Conservation (phyloP, 2,888 invertebrate species). For the Strigamia crassipes region DNA sequence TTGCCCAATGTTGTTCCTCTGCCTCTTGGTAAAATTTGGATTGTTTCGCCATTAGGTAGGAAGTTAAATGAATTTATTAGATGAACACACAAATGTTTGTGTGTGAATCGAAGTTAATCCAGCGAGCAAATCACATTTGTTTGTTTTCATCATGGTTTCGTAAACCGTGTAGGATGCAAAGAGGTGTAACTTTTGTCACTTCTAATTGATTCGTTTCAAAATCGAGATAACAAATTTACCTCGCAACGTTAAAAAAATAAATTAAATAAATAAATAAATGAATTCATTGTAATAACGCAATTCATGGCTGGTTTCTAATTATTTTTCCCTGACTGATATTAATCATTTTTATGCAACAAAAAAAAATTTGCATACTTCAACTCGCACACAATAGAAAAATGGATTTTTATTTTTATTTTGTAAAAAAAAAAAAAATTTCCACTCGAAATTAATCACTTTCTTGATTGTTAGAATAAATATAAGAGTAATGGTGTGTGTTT, state of each 20-base stretch:
- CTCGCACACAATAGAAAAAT: not conserved
- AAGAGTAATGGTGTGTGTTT: too few species aligned
- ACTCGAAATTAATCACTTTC: not conserved
- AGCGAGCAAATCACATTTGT: slow-evolving; percentile 16
- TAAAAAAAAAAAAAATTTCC: not conserved
- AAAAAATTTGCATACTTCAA: not conserved
- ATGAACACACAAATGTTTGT: not conserved
- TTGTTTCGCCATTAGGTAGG: not conserved
- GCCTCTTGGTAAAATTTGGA: not conserved
- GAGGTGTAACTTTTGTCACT: not conserved
- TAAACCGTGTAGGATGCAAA: not conserved
- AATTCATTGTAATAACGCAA: not conserved
- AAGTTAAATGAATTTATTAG: slow-evolving; percentile 16
- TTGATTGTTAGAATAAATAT: not conserved
- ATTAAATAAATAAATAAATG: not conserved
- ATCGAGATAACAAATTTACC: not conserved
- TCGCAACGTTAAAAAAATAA: not conserved
- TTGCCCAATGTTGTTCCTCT: not conserved
- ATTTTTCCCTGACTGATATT: not conserved
- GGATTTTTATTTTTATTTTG: not conserved
- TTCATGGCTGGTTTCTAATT: not conserved
- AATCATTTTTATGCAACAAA: not conserved
- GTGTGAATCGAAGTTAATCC: slow-evolving; percentile 4
- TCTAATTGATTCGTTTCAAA: not conserved
- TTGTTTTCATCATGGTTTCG: slow-evolving; percentile 21